Evolutionary conservation across 1,140 invertebrate species (phyloP).

Genomic region (Globodera rostochiensis): DNA sequence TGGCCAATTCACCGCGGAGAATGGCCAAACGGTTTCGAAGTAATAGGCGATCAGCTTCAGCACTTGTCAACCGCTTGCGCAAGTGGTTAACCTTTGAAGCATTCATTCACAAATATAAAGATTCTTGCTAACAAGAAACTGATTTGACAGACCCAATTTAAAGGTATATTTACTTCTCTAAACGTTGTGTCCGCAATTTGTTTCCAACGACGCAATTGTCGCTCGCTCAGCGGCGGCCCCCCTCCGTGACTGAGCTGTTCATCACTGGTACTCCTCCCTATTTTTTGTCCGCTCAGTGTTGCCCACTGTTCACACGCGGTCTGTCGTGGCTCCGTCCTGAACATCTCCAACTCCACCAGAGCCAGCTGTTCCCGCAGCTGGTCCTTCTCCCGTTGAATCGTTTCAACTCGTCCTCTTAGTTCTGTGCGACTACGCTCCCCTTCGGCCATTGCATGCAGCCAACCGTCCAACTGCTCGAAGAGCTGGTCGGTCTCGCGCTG

Average conservation of each 20-base stretch:
- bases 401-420: not conserved
- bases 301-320: conserved; percentile 30
- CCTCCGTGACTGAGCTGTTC: conserved; percentile 26
- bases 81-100: conserved; percentile 50
- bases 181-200: conserved; percentile 56
- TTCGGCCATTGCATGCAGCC: conserved; percentile 17
- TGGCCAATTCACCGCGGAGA: conserved; percentile 56
- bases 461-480: conserved; percentile 16
- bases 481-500: not conserved
- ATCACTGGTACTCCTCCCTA: conserved; percentile 12
- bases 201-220: conserved; percentile 58
- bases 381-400: conserved; percentile 1
- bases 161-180: conserved; percentile 40
- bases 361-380: conserved; percentile 31
- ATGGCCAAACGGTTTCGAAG: conserved; percentile 53
- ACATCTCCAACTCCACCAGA: conserved; percentile 37
- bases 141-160: no score
- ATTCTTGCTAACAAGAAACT: no score
- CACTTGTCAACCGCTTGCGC: conserved; percentile 37
- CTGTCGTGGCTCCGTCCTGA: conserved; percentile 42
- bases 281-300: not conserved
- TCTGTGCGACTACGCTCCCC: not conserved
- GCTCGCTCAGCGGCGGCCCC: not conserved
- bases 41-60: conserved; percentile 51
- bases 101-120: not conserved